Conservation (phyloP, 2,888 invertebrate species). For the Protophormia terraenovae region DNA sequence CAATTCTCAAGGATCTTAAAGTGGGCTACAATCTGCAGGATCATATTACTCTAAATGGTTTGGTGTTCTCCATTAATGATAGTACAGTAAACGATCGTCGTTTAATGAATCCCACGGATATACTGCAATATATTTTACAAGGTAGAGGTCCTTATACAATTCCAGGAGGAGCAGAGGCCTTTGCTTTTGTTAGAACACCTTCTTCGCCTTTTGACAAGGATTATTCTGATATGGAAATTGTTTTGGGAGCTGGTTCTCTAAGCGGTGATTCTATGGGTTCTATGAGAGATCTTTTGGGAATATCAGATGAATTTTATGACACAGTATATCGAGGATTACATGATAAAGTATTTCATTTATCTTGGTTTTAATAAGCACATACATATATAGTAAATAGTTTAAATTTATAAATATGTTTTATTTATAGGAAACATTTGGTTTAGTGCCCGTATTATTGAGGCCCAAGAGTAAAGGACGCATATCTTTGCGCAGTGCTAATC, state of each 20-base stretch:
- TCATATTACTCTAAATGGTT: slow-evolving; percentile 88
- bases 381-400: background rate
- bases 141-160: slow-evolving; percentile 88
- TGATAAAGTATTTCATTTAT: slow-evolving; percentile 70
- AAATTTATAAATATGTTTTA: background rate
- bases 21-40: slow-evolving; percentile 93
- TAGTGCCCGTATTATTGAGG: slow-evolving; percentile 88
- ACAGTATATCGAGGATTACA: slow-evolving; percentile 78
- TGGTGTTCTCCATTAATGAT: slow-evolving; percentile 88
- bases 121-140: slow-evolving; percentile 84
- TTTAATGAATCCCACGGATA: slow-evolving; percentile 83
- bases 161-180: slow-evolving; percentile 89
- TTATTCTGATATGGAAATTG: slow-evolving; percentile 90
- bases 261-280: slow-evolving; percentile 88
- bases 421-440: slow-evolving; percentile 83
- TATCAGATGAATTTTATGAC: slow-evolving; percentile 81
- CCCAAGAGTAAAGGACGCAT: slow-evolving; percentile 89
- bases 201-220: slow-evolving; percentile 82
- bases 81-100: slow-evolving; percentile 85
- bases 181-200: slow-evolving; percentile 88
- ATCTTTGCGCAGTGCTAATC: slow-evolving; percentile 86
- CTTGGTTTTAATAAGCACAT: background rate
- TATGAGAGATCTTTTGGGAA: slow-evolving; percentile 85
- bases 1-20: slow-evolving; percentile 85
- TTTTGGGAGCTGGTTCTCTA: slow-evolving; percentile 89